Conservation (phyloP, 2,113 vertebrate species). For the Athene cunicularia region DNA sequence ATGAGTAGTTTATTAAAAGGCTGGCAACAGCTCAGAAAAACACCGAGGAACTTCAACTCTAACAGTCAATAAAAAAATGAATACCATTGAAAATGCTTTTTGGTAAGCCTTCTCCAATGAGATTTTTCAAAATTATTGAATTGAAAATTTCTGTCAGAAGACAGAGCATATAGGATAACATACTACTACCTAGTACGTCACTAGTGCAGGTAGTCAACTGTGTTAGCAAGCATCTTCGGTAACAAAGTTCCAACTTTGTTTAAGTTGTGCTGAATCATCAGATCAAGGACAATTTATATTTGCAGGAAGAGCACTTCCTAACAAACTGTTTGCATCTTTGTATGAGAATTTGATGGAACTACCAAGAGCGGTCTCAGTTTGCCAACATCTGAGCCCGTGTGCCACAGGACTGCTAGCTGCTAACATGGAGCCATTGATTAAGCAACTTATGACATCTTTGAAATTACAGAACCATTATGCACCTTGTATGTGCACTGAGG, state of each 20-base stretch:
- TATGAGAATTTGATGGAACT: not conserved
- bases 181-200: not conserved
- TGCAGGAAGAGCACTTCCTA: not conserved
- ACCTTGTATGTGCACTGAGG: not conserved
- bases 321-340: not conserved
- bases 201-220: not conserved
- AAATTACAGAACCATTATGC: not conserved
- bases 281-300: not conserved
- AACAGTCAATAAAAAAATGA: not conserved
- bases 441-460: not conserved
- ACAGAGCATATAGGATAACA: not conserved
- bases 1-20: not conserved
- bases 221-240: not conserved
- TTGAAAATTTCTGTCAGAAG: not conserved
- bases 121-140: not conserved
- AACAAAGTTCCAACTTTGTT: not conserved
- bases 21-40: not conserved
- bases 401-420: not conserved
- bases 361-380: not conserved
- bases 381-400: not conserved
- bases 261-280: not conserved
- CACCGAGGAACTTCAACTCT: not conserved
- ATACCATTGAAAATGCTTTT: not conserved
- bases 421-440: rapidly evolving
- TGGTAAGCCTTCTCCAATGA: not conserved